phyloP scores from a whole-genome alignment of 23 tunicate genomes.

The Clavelina lepadiformis region DNA sequence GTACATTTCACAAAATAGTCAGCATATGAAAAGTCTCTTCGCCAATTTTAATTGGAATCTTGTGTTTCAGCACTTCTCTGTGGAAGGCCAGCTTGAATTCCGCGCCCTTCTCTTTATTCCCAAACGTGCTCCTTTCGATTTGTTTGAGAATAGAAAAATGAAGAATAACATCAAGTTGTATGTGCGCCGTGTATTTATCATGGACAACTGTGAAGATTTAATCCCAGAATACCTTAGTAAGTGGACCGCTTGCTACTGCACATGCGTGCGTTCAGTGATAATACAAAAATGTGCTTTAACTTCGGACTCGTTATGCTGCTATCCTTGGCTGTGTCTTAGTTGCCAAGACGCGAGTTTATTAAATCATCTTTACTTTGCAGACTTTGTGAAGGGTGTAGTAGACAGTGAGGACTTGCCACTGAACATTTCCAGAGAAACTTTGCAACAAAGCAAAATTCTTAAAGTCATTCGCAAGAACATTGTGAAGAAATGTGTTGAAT shows the following conservation, averaged over 20 bases:
- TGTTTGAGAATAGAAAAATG: constrained; percentile 89
- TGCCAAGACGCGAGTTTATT: not conserved
- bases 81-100: constrained; percentile 95
- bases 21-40: too few species aligned
- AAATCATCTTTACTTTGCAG: constrained; percentile 17
- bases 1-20: too few species aligned
- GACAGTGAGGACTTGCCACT: constrained; percentile 96
- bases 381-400: constrained; percentile 95
- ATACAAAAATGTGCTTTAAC: not conserved
- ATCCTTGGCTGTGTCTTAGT: not conserved
- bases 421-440: constrained; percentile 93
- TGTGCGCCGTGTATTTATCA: constrained; percentile 93
- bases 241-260: constrained; percentile 11
- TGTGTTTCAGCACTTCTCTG: constrained; percentile 87
- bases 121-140: constrained; percentile 94
- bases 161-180: constrained; percentile 97
- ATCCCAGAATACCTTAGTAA: constrained; percentile 96
- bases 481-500: constrained; percentile 87
- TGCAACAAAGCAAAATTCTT: constrained; percentile 93
- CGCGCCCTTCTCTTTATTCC: constrained; percentile 88
- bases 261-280: not conserved
- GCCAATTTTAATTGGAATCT: too few species aligned
- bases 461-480: constrained; percentile 96
- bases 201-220: constrained; percentile 97
- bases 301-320: not conserved